Percentiles rank a stretch among this genome's conserved stretches.
These are phyloP conservation scores for Peromyscus aztecus DNA, from an alignment of 2,797 vertebrate genomes.

Conservation along the genomic window DNA sequence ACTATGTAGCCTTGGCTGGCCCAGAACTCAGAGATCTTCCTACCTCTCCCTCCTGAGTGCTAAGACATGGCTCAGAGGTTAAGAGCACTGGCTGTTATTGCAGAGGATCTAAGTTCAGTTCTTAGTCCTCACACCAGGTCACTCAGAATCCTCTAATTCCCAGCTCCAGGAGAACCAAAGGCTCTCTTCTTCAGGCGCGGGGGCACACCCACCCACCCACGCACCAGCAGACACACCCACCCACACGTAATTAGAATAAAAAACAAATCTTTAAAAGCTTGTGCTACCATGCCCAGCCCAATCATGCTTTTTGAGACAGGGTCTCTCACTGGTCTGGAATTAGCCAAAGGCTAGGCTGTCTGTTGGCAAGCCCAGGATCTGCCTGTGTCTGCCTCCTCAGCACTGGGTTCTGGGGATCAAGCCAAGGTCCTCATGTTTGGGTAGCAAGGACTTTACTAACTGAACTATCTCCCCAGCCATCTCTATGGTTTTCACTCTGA, in stretches of 20 bases:
- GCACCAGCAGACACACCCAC: background rate
- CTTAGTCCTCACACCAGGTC: background rate
- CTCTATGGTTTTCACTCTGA: background rate
- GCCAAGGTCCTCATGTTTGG: background rate
- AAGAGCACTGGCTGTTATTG: background rate
- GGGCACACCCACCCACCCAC: background rate
- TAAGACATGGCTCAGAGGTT: background rate
- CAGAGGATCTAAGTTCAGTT: background rate
- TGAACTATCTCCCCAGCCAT: too few species aligned
- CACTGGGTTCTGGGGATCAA: background rate
- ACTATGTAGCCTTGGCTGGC: background rate
- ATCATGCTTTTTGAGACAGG: background rate
- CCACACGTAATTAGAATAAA: background rate
- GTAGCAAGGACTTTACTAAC: background rate
- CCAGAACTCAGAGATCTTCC: background rate
- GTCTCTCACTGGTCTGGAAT: background rate
- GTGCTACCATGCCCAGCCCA: background rate
- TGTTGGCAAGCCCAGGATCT: too few species aligned
- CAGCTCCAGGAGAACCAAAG: background rate
- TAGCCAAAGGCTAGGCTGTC: background rate
- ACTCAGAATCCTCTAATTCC: background rate
- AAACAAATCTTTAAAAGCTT: background rate
- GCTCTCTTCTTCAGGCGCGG: background rate
- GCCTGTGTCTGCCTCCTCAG: background rate
- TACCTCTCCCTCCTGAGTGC: background rate